These are phyloP conservation scores for Leucopternis melanops DNA, from an alignment of 2,113 vertebrate species.

Conservation along the genomic window DNA sequence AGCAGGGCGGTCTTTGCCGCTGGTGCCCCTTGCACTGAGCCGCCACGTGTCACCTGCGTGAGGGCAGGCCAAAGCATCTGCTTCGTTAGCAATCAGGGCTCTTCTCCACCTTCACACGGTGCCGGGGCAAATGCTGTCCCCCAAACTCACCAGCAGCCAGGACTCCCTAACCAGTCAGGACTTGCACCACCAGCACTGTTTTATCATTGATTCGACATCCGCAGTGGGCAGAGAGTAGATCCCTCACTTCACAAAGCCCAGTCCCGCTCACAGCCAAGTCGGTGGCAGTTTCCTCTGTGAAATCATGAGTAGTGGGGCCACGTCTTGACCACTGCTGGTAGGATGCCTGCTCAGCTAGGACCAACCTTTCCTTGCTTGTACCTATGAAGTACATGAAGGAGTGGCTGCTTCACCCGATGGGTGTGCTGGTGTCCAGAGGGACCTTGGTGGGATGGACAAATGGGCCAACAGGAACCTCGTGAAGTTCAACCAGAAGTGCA, in stretches of 20 bases:
- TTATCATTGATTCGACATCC: fast-evolving
- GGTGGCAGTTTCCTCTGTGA: background rate
- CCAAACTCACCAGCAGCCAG: no score
- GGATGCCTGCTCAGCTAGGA: background rate
- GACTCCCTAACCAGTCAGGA: fast-evolving
- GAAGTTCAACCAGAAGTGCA: no score
- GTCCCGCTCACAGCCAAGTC: background rate
- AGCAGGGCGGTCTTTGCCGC: background rate
- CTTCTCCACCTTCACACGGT: background rate
- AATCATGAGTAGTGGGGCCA: fast-evolving
- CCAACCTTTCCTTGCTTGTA: background rate
- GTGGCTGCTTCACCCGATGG: background rate
- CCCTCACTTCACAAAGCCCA: background rate
- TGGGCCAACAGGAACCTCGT: background rate
- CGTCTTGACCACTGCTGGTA: background rate
- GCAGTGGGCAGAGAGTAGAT: background rate
- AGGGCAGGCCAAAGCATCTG: background rate
- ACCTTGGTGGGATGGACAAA: background rate
- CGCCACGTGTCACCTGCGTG: fast-evolving
- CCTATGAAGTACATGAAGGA: no score
- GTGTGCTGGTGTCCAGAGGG: background rate
- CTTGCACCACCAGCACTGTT: background rate
- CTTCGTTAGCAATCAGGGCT: background rate
- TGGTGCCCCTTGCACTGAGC: background rate
- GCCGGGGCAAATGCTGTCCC: background rate